phyloP scores from a whole-genome alignment of 1,140 invertebrate genomes.

The Argopecten irradians region DNA sequence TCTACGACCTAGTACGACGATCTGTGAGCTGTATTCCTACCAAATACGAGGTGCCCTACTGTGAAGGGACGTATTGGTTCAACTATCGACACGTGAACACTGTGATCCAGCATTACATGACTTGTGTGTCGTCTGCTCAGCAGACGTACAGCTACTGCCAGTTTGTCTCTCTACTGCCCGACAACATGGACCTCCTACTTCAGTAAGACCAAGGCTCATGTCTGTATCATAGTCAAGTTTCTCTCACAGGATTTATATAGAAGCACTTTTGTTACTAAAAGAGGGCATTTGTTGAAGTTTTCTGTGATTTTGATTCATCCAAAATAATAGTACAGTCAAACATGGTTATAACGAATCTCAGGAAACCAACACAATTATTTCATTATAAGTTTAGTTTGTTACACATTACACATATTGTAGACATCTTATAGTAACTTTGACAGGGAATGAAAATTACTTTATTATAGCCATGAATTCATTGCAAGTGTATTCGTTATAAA shows the following conservation, averaged over 20 bases:
- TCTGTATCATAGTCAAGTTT: slow-evolving; percentile 6
- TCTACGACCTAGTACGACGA: slow-evolving; percentile 53
- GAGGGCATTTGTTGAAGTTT: not conserved
- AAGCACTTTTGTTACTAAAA: not conserved
- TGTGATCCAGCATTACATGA: slow-evolving; percentile 61
- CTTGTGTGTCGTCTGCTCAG: slow-evolving; percentile 37
- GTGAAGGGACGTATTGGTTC: slow-evolving; percentile 46
- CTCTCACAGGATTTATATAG: not conserved
- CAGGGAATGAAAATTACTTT: too few relatives aligned
- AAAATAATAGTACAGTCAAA: slow-evolving; percentile 29
- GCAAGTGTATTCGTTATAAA: too few relatives aligned
- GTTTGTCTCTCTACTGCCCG: slow-evolving; percentile 61
- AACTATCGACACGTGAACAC: slow-evolving; percentile 61
- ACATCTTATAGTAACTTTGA: not conserved
- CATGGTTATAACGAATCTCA: too few relatives aligned
- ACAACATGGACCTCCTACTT: slow-evolving; percentile 58
- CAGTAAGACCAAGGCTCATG: slow-evolving; percentile 49
- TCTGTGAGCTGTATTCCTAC: slow-evolving; percentile 59
- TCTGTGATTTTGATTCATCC: not conserved
- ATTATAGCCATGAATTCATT: too few relatives aligned
- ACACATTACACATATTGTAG: not conserved
- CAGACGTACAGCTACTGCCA: slow-evolving; percentile 49
- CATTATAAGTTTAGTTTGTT: not conserved
- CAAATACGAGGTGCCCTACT: slow-evolving; percentile 53
- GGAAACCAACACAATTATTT: not conserved